These are phyloP conservation scores for Leuctra nigra DNA, from an alignment of 2,888 invertebrate genomes.

Conservation along the genomic window DNA sequence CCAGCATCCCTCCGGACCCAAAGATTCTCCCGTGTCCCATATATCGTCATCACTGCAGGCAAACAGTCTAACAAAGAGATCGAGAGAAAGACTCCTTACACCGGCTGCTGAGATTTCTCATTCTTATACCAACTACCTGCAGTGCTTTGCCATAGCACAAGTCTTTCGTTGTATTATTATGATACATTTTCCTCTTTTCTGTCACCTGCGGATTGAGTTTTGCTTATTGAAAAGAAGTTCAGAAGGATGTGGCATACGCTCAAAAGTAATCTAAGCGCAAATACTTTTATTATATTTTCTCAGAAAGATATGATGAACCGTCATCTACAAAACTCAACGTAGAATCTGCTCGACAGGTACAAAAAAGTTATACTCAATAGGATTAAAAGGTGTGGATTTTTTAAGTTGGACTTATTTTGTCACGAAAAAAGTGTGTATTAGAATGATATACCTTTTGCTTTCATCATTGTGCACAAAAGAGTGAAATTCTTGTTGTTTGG, in stretches of 20 bases:
- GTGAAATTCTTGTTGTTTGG: background rate
- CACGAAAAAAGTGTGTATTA: background rate
- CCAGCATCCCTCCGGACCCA: background rate
- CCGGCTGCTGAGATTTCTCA: conserved; percentile 7
- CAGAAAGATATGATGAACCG: background rate
- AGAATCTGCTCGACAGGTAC: background rate
- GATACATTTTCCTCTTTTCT: conserved; percentile 4
- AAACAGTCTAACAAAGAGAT: background rate
- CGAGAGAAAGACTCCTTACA: background rate
- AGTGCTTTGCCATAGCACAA: background rate
- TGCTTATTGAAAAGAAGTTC: background rate
- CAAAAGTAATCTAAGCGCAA: no score
- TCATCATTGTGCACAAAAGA: background rate
- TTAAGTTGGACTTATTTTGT: background rate
- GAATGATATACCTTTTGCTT: conserved; percentile 2
- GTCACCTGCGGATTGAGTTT: conserved; percentile 2
- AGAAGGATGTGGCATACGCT: background rate
- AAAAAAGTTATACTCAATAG: background rate
- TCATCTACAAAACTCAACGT: background rate
- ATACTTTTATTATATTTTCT: background rate
- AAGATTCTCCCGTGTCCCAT: background rate
- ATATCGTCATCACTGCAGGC: background rate
- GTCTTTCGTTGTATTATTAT: conserved; percentile 4
- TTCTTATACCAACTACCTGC: conserved; percentile 6
- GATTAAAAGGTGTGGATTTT: conserved; percentile 1